These are phyloP conservation scores for Chauna torquata DNA, from an alignment of 2,113 vertebrate species.

Conservation along the genomic window DNA sequence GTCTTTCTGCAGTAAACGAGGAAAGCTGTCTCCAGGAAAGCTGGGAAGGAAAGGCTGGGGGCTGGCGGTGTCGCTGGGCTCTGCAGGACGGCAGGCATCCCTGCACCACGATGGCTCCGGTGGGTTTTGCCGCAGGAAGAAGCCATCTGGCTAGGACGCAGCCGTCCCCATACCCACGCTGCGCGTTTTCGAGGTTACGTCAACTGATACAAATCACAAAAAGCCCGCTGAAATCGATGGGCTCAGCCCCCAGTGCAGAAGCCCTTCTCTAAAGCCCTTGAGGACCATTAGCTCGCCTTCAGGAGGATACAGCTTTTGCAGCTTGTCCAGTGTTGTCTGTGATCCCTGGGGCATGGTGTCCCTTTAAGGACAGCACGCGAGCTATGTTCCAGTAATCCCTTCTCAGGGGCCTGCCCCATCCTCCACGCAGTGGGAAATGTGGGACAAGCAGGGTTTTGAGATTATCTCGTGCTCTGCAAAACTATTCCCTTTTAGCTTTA, in stretches of 20 bases:
- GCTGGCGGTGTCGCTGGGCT: not conserved
- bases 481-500: not conserved
- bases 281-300: rapidly evolving
- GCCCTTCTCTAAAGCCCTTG: not conserved
- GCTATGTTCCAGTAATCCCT: conserved; percentile 51
- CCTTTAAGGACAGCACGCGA: not conserved
- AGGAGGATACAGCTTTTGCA: not conserved
- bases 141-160: not conserved
- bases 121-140: rapidly evolving
- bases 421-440: not conserved
- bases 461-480: conserved; percentile 33
- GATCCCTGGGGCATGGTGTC: not conserved
- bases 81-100: not conserved
- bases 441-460: conserved; percentile 58
- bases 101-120: rapidly evolving
- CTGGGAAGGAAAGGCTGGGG: not conserved
- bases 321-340: not conserved
- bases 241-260: not conserved
- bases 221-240: rapidly evolving
- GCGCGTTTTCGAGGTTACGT: rapidly evolving
- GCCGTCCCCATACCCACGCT: not conserved
- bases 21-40: not conserved
- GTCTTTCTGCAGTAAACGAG: not conserved
- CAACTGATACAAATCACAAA: not conserved
- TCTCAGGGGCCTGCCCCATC: not conserved